Conservation (phyloP, 2,113 vertebrate species). For the Erythrocercus mccallii region DNA sequence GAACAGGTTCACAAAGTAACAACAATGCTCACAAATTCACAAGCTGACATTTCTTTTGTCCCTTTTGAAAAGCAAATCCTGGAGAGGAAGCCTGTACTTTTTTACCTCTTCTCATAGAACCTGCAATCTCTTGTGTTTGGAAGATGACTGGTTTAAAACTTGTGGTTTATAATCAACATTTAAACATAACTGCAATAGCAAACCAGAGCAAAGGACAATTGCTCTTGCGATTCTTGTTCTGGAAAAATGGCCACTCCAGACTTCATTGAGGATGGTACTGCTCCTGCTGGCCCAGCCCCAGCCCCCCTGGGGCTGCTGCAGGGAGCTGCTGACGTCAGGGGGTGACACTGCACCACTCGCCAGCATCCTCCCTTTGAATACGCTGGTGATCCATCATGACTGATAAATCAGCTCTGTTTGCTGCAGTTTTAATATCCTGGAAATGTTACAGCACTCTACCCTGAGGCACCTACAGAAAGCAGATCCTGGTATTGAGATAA, state of each 20-base stretch:
- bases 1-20: neutral
- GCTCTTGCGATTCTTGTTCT: neutral
- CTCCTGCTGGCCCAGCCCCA: neutral
- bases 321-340: neutral
- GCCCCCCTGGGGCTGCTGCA: neutral
- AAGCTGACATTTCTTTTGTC: neutral
- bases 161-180: neutral
- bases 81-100: neutral
- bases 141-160: neutral
- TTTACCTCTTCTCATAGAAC: neutral
- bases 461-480: neutral
- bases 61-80: neutral
- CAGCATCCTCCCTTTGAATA: neutral
- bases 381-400: neutral
- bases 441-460: neutral
- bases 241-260: neutral
- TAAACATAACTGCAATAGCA: neutral
- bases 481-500: neutral
- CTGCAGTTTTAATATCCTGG: neutral
- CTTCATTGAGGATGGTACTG: accelerated
- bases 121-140: neutral
- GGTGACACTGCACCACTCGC: neutral
- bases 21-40: neutral
- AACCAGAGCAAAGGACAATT: neutral
- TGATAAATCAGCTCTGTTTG: neutral